Base-by-base conservation (phyloP, 2,797 vertebrate species). In the Australoheros facetus region DNA sequence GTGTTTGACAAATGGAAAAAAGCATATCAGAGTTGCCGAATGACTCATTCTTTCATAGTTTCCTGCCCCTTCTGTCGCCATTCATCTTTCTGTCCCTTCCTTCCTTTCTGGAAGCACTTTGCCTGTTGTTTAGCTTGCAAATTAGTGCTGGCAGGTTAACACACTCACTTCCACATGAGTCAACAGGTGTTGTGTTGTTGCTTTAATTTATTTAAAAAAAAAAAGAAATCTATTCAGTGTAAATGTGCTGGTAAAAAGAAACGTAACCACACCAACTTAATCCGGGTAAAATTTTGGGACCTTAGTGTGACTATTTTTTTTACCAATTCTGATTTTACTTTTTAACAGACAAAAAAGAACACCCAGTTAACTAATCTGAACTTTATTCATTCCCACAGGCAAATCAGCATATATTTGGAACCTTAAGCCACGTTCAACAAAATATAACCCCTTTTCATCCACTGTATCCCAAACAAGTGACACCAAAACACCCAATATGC, bases 111-210 rank as follows among this genome's bases (percentile, higher is more conserved):
- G 19, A 84, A 32, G 1, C 53, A 53, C 34, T 79, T 69, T 73
- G 34, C 56, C 21, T 76, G 51, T 53, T 59, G 54, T 90, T 85
- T 85, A 58, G 21, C 55, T 85, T 87, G 75, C 48, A 82, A 81
- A 88, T 85, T 23, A 81, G 58, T 78, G 77, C 28, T 8, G 1
- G 70, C 48, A 66, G 73, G 45, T 54, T 77, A 39, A 73, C 28
- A n/a, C 10, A 3, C 12, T 57, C 7, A 30, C 32, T 60, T 73
- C 51, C 30, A 72, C 57, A 7, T 10, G 1, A 58, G 11, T 79
- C n/a, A 71, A n/a, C 5, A 48, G 23, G 62, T 28, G 39, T 66
- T 7, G 23, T 19, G 11, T 28, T 48, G 1, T 48, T 6, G 5
- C 1, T 53, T 7, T n/a, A 10, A 9, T 32, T 32, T 32, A 5